Percentiles rank a stretch among this genome's conserved stretches.
phyloP scores from a whole-genome alignment of 2,113 vertebrate species.

The Eulemur rufifrons region DNA sequence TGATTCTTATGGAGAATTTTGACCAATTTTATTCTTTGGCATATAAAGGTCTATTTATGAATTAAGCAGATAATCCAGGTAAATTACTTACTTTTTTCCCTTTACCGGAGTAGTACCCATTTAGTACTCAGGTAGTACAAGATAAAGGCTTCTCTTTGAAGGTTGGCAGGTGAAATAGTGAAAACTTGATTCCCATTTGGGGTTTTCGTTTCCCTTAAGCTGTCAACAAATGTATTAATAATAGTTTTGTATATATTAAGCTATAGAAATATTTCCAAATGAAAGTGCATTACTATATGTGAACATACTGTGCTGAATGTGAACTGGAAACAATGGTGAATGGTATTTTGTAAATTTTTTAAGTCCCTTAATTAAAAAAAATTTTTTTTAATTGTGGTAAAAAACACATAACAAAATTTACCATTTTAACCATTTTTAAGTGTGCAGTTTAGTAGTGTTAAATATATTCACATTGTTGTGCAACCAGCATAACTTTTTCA shows the following conservation, averaged over 20 bases:
- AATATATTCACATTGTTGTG: neutral
- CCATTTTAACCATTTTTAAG: neutral
- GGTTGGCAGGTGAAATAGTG: neutral
- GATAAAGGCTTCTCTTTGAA: neutral
- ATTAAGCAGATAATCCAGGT: neutral
- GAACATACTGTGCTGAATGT: neutral
- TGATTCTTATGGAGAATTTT: conserved; percentile 16
- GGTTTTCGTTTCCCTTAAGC: neutral
- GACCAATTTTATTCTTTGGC: conserved; percentile 24
- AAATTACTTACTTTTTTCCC: neutral
- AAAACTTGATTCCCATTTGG: conserved; percentile 40
- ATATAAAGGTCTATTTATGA: neutral
- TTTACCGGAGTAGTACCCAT: neutral
- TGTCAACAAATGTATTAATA: neutral
- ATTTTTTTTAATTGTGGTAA: neutral
- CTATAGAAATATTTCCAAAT: neutral
- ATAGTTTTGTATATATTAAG: conserved; percentile 24
- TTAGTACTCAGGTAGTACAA: neutral
- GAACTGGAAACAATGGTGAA: neutral
- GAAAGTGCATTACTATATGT: neutral
- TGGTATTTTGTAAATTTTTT: conserved; percentile 14
- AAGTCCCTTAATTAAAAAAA: neutral
- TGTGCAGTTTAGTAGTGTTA: neutral
- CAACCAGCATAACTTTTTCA: neutral
- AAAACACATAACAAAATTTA: neutral